A percentile compares a stretch with the other conserved stretches of the same genome.
These are phyloP conservation scores for Orthosia cruda DNA, from an alignment of 2,888 invertebrate genomes.

Conservation along the genomic window DNA sequence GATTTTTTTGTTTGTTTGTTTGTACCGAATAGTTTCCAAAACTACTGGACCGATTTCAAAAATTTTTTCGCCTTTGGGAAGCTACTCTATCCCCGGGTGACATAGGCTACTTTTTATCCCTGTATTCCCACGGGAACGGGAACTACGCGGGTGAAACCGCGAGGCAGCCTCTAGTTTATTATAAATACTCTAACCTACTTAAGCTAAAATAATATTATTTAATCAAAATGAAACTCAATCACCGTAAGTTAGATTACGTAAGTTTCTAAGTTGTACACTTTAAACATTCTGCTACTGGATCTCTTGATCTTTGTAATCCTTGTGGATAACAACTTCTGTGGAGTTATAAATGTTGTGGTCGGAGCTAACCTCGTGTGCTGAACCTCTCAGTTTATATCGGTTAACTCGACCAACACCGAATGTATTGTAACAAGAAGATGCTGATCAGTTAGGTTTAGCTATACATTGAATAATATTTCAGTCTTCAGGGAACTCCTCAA, in stretches of 20 bases:
- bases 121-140: too few species aligned
- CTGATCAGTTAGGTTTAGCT: constrained; percentile 9
- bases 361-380: constrained; percentile 3
- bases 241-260: neutral
- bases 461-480: constrained; percentile 18
- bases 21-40: too few species aligned
- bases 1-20: too few species aligned
- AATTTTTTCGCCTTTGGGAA: too few species aligned
- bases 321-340: constrained; percentile 15
- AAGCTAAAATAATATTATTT: too few species aligned
- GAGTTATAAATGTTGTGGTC: constrained; percentile 27
- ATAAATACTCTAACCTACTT: too few species aligned
- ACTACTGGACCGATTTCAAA: too few species aligned
- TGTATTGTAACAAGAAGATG: neutral
- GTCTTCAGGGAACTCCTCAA: neutral
- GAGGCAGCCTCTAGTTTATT: too few species aligned
- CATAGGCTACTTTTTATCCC: too few species aligned
- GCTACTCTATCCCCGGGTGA: too few species aligned
- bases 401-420: constrained; percentile 15
- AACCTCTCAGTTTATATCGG: constrained; percentile 13
- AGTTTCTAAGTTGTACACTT: neutral
- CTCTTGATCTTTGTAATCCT: constrained; percentile 11
- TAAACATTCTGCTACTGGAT: neutral
- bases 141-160: too few species aligned
- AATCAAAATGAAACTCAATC: too few species aligned